Base-by-base conservation (phyloP, 2,113 vertebrate species). In the Caloenas nicobarica region DNA sequence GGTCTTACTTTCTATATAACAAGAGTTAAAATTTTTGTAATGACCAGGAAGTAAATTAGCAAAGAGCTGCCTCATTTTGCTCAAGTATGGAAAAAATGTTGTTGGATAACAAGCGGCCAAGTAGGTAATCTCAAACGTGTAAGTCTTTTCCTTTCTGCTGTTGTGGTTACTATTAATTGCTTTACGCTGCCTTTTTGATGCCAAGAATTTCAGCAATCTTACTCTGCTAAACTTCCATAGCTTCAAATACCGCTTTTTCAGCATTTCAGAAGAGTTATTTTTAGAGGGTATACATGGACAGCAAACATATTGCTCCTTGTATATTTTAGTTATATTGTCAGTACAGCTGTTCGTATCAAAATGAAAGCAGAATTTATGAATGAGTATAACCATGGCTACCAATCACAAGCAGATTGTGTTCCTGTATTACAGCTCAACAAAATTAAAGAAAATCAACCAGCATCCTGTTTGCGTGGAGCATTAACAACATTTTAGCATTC, bases 271-370 rank as follows among this genome's bases (percentile, higher is more conserved):
- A 60, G 50, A 88, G 46, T 88, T 91, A 72, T 87, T 96, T 96
- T 93, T 92, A 89, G 90, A 87, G 16, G 12, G 36, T 50, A 84
- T n/a, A 74, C 7, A 85, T 10, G 53, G 88, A 79, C 73, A 96
- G 61, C 31, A 89, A 95, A 80, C 73, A 93, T 68, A 93, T 42
- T 85, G 79, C 58, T 96, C 60, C 72, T 93, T 57, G 44, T 68
- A 79, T 78, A 57, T 88, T 96, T 96, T 60, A 89, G 81, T 95
- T 92, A 90, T 46, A 72, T 73, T 93, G 88, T 91, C 89, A 90
- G 46, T 96, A 94, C 91, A 97, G 95, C 95, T 96, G 95, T 92
- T 95, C 86, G 89, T 95, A 95, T 93, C n/a, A 95, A 97, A 82
- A 96, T 95, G 68, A 88, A 96, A 97, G 33, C 51, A 93, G 88